A percentile compares a stretch with the other conserved stretches of the same genome.
Conservation (phyloP, 2,797 vertebrate genomes). For the Catamblyrhynchus diadema region DNA sequence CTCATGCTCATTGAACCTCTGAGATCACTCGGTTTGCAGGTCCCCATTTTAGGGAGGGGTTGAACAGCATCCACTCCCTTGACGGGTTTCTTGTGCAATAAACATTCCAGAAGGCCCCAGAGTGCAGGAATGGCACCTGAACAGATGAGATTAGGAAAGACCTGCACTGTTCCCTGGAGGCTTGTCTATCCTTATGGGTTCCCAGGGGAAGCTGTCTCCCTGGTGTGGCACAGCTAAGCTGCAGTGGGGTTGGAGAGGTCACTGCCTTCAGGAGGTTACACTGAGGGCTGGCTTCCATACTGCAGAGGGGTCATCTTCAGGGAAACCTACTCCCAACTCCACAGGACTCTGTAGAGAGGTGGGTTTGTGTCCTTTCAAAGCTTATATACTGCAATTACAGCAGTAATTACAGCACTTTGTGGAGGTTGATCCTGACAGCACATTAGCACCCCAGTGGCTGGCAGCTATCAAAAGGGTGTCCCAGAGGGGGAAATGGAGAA, state of each 20-base stretch:
- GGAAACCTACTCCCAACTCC: neutral
- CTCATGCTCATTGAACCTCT: neutral
- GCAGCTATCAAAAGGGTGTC: neutral
- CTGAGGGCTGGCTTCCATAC: fast-evolving
- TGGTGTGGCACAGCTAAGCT: neutral
- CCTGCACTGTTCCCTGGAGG: neutral
- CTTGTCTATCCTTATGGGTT: neutral
- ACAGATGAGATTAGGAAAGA: neutral
- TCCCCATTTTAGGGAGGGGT: neutral
- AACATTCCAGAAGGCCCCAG: fast-evolving
- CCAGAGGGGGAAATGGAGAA: neutral
- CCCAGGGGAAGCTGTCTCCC: neutral
- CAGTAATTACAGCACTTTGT: neutral
- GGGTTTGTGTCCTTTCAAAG: neutral
- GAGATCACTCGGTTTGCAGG: fast-evolving
- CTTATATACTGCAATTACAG: fast-evolving
- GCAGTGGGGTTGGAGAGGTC: fast-evolving
- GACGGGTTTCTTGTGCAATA: neutral
- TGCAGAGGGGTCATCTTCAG: neutral
- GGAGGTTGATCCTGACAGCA: neutral
- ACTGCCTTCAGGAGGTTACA: neutral
- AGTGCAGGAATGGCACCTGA: neutral
- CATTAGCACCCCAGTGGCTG: neutral
- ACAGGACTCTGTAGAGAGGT: neutral
- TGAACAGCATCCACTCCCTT: neutral